phyloP scores from a whole-genome alignment of 2,888 invertebrate species.

The Ectemnius continuus region DNA sequence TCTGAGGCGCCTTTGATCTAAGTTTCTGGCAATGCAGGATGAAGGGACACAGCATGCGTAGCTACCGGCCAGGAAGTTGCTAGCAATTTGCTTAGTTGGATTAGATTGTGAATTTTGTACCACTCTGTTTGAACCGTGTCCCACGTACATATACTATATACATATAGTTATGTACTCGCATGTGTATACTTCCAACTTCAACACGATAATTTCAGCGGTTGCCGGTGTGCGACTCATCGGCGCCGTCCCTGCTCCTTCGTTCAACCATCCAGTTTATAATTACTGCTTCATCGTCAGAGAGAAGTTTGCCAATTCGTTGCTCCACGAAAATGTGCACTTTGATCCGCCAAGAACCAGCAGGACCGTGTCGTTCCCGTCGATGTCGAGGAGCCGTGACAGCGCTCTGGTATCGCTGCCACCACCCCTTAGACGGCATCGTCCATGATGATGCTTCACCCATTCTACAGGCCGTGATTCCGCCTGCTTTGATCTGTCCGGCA shows the following conservation, averaged over 20 bases:
- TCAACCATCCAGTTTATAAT: slow-evolving; percentile 61
- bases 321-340: slow-evolving; percentile 56
- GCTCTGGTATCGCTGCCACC: slow-evolving; percentile 30
- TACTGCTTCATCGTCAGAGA: slow-evolving; percentile 60
- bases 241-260: slow-evolving; percentile 14
- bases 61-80: slow-evolving; percentile 64
- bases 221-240: neutral
- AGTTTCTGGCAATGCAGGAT: slow-evolving; percentile 70
- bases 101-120: slow-evolving; percentile 73
- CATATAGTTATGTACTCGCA: slow-evolving; percentile 29
- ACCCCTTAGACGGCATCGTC: slow-evolving; percentile 40
- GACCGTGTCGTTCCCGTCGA: slow-evolving; percentile 10
- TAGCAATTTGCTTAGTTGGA: slow-evolving; percentile 73
- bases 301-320: slow-evolving; percentile 63
- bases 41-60: slow-evolving; percentile 64
- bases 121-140: slow-evolving; percentile 63
- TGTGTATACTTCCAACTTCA: slow-evolving; percentile 39
- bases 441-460: slow-evolving; percentile 48
- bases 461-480: slow-evolving; percentile 44
- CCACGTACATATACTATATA: too few relatives aligned
- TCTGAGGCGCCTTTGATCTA: slow-evolving; percentile 68
- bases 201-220: neutral
- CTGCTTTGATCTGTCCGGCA: slow-evolving; percentile 54
- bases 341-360: slow-evolving; percentile 54
- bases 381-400: slow-evolving; percentile 15